phyloP scores from a whole-genome alignment of 2,113 vertebrate genomes.

The Sander lucioperca region DNA sequence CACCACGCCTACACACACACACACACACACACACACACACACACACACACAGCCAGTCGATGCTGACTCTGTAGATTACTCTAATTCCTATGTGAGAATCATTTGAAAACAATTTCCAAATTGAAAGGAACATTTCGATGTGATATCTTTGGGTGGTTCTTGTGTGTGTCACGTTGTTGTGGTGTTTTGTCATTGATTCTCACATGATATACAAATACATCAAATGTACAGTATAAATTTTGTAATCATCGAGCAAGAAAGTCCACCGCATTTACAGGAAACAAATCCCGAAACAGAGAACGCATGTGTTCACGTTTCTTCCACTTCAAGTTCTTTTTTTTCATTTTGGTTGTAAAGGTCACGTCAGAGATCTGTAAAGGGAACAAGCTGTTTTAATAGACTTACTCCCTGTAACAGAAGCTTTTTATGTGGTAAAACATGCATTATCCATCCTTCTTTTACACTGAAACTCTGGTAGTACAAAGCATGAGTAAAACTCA shows the following conservation, averaged over 20 bases:
- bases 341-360: slow-evolving; percentile 34
- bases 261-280: background rate
- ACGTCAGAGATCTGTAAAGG: slow-evolving; percentile 7
- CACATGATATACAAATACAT: background rate
- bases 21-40: slow-evolving; percentile 20
- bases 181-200: background rate
- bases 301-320: background rate
- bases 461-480: slow-evolving; percentile 6
- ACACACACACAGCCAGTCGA: slow-evolving; percentile 12
- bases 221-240: background rate
- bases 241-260: background rate
- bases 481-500: background rate
- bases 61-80: slow-evolving; percentile 18
- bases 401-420: slow-evolving; percentile 17
- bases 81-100: slow-evolving; percentile 25
- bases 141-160: background rate
- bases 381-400: slow-evolving; percentile 41
- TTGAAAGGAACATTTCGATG: background rate
- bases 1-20: slow-evolving; percentile 61
- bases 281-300: background rate
- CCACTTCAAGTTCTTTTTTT: background rate
- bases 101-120: slow-evolving; percentile 14
- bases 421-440: slow-evolving; percentile 31
- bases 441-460: slow-evolving; percentile 10
- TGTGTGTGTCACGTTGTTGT: background rate